These are phyloP conservation scores for Pseudomugil gertrudae DNA, from an alignment of 2,797 vertebrate species.

Conservation along the genomic window DNA sequence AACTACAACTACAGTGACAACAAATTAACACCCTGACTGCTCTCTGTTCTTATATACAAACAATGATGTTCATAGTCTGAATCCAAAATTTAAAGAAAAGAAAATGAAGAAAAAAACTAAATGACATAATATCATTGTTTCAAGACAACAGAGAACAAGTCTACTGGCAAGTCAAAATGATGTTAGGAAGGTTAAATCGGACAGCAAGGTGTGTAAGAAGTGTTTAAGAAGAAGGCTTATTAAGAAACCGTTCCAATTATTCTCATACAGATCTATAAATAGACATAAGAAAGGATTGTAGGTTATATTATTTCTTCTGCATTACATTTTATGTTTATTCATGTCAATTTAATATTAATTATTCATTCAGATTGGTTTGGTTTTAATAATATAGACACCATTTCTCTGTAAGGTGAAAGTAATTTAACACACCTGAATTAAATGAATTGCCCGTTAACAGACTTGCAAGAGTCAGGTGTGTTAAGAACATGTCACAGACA, in stretches of 20 bases:
- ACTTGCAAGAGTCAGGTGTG: no score
- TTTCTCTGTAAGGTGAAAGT: no score
- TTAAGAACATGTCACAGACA: no score
- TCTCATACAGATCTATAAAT: neutral
- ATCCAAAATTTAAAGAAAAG: neutral
- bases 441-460: no score
- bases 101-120: neutral
- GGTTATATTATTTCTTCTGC: no score
- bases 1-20: neutral
- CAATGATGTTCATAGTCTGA: neutral
- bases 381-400: no score
- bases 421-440: no score
- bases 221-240: neutral
- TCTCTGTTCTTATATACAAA: no score
- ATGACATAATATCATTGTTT: neutral
- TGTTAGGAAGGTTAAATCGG: neutral
- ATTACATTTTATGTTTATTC: neutral
- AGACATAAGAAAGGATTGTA: neutral
- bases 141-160: neutral
- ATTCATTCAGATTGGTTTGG: neutral
- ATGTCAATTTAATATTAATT: neutral
- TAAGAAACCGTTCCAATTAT: no score
- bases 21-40: no score
- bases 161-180: neutral
- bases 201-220: no score